Evolutionary conservation across 2,888 invertebrate species (phyloP), one percentile per base, ranked within the genome.

Genomic region (Nomada fabriciana): DNA sequence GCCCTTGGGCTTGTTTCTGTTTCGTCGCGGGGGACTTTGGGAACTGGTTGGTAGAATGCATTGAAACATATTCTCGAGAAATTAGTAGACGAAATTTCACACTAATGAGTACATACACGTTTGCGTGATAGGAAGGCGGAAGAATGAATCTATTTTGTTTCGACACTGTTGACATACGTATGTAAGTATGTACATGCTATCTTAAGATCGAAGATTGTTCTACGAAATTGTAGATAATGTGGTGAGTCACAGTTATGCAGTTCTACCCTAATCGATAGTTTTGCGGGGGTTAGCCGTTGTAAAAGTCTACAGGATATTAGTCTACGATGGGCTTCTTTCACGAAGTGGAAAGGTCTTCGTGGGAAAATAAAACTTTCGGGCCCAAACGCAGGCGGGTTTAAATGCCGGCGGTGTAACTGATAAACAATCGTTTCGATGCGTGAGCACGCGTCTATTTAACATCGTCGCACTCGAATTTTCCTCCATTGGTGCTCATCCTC

Each of bases 271-370:
- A 72, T 80, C 80, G 63, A 80, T 81, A 81, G 71, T 52, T 75
- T 52, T 55, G 52, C 42, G n/a, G 9, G 43, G 15, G 53, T 18
- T 64, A 61, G 69, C n/a, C 25, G 69, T 42, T 52, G 20, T 53
- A 61, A 11, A 72, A 47, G 15, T 60, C 65, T 47, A 67, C 63
- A 82, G 75, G 75, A 78, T 84, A 76, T 80, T 68, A 75, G 64
- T 52, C 52, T 53, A 53, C 55, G 74, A 74, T 18, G 63, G 82
- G 79, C 68, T 84, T 87, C 80, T 25, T 74, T 36, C 69, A 72
- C 25, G 18, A 60, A 55, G 29, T 25, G 13, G 50, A 80, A 81
- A 42, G 64, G 57, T 74, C 64, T 11, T 13, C 29, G n/a, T 2
- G 18, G 20, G 20, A 59, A 69, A 74, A 74, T 64, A 57, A 23